These are phyloP conservation scores for Cinclus cinclus DNA, from an alignment of 2,113 vertebrate species.

Conservation along the genomic window DNA sequence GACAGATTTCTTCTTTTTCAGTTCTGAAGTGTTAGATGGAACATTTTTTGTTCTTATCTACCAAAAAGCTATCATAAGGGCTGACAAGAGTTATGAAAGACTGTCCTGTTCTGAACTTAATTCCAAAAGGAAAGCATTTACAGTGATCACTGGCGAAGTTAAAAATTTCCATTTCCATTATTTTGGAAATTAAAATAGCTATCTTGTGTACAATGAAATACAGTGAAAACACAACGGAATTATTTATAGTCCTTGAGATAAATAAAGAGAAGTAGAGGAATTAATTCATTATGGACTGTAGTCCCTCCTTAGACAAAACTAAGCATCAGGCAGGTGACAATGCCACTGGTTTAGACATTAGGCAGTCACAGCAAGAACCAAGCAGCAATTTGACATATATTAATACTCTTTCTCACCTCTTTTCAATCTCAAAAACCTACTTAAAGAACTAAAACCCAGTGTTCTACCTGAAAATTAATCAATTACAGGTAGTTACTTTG, in stretches of 20 bases:
- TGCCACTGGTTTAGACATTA: background rate
- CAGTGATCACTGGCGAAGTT: background rate
- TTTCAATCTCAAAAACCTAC: background rate
- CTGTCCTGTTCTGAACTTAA: constrained; percentile 9
- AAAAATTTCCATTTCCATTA: background rate
- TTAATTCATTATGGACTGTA: background rate
- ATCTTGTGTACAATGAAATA: background rate
- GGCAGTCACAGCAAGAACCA: background rate
- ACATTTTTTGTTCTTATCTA: background rate
- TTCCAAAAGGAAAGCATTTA: constrained; percentile 4
- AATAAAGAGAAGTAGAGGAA: background rate
- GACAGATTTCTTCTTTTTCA: background rate
- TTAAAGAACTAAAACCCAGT: background rate
- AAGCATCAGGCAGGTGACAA: background rate
- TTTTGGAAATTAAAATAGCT: background rate
- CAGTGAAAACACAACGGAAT: background rate
- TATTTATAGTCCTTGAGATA: background rate
- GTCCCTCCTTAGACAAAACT: background rate
- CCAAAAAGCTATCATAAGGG: background rate
- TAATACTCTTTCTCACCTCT: background rate
- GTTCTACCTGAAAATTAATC: background rate
- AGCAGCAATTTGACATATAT: background rate
- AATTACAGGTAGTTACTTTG: background rate
- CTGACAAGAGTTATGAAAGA: constrained; percentile 15
- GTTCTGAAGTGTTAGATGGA: background rate